A percentile compares a stretch with the other conserved stretches of the same genome.
Evolutionary conservation across 2,113 vertebrate species (phyloP).

Genomic region (Emydura subglobosa): DNA sequence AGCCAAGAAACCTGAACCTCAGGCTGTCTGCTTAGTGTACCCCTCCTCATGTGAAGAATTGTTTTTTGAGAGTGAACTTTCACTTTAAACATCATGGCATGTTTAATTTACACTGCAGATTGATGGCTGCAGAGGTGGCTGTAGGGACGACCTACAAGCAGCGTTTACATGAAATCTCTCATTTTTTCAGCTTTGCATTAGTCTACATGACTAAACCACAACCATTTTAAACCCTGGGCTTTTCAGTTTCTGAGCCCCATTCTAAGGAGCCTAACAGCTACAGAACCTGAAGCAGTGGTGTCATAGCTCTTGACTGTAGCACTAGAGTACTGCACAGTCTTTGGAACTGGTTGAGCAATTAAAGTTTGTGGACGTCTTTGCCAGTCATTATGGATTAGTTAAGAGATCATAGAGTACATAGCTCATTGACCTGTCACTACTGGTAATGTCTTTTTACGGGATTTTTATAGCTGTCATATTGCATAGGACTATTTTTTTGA

Average conservation of each 20-base stretch:
- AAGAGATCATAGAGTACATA: neutral
- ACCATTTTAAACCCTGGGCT: neutral
- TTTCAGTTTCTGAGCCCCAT: conserved; percentile 10
- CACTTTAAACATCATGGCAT: neutral
- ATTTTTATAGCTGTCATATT: conserved; percentile 17
- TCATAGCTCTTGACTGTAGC: neutral
- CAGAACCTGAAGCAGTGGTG: conserved; percentile 18
- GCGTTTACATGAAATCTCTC: neutral
- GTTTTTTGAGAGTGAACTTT: neutral
- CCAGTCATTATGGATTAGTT: neutral
- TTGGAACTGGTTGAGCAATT: neutral
- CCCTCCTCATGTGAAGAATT: neutral
- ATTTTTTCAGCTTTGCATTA: neutral
- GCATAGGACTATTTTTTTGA: conserved; percentile 8
- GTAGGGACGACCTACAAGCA: neutral
- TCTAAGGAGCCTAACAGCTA: neutral
- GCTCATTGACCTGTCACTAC: neutral
- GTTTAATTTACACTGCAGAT: conserved; percentile 13
- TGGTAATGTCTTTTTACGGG: conserved; percentile 1
- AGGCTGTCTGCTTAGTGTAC: neutral
- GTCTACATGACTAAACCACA: neutral
- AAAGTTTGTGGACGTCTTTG: neutral
- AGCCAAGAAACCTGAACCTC: neutral
- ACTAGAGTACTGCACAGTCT: neutral
- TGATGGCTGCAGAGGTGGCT: neutral